Evolutionary conservation across 2,888 invertebrate genomes (phyloP).

Genomic region (Agrochola lota): DNA sequence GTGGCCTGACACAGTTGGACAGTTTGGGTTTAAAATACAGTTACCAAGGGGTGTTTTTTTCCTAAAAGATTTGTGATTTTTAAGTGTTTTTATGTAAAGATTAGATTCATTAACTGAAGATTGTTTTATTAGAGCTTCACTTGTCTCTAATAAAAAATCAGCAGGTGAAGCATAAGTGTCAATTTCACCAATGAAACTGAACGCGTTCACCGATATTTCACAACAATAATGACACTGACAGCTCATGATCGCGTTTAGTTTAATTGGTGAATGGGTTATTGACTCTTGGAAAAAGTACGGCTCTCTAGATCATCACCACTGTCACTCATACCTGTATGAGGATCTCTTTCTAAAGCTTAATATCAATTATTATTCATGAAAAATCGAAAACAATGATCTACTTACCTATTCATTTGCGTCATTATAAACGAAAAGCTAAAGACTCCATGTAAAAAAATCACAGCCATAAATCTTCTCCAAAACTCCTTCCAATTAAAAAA

Average conservation of each 20-base stretch:
- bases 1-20: constrained; percentile 62
- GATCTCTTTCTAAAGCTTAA: too few relatives aligned
- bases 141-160: background rate
- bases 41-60: constrained; percentile 16
- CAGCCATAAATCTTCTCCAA: constrained; percentile 48
- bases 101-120: background rate
- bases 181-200: too few relatives aligned
- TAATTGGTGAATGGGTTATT: too few relatives aligned
- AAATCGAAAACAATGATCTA: background rate
- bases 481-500: constrained; percentile 54
- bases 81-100: background rate
- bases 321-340: too few relatives aligned
- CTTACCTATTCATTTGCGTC: background rate
- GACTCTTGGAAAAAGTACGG: too few relatives aligned
- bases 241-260: too few relatives aligned
- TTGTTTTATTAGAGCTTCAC: background rate
- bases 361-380: too few relatives aligned
- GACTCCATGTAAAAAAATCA: background rate
- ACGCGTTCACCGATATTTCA: too few relatives aligned
- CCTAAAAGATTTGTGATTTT: constrained; percentile 30
- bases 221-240: too few relatives aligned
- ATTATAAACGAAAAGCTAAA: background rate
- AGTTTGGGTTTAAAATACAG: constrained; percentile 57
- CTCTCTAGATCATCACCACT: too few relatives aligned
- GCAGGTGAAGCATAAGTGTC: too few relatives aligned